A percentile compares a stretch with the other conserved stretches of the same genome.
Evolutionary conservation across 2,888 invertebrate genomes (phyloP).

Genomic region (Odontocolon sp.): DNA sequence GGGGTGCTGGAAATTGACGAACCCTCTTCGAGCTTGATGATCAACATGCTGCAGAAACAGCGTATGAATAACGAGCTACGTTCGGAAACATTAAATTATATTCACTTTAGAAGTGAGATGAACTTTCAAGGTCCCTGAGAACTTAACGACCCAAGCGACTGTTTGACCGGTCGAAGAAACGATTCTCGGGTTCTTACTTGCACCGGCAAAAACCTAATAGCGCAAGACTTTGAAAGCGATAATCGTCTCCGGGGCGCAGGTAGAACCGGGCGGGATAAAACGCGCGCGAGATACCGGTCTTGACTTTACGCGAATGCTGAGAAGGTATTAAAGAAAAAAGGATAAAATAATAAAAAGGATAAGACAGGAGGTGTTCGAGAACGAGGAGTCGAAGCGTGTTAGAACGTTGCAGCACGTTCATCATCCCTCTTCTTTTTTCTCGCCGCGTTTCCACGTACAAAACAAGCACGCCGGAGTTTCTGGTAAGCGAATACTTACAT

Average conservation of each 20-base stretch:
- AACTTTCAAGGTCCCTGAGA: conserved; percentile 29
- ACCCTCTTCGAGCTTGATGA: too few relatives aligned
- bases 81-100: too few relatives aligned
- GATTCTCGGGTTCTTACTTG: neutral
- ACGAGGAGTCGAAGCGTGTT: conserved; percentile 31
- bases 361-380: conserved; percentile 35
- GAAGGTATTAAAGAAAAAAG: neutral
- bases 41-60: too few relatives aligned
- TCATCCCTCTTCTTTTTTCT: conserved; percentile 4
- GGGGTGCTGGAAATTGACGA: too few relatives aligned
- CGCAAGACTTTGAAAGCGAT: conserved; percentile 1
- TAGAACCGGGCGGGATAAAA: conserved; percentile 5
- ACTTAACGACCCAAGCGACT: neutral
- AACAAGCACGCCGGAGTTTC: conserved; percentile 6
- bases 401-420: conserved; percentile 27
- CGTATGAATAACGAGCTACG: too few relatives aligned
- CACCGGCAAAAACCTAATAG: conserved; percentile 29
- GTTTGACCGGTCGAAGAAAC: neutral
- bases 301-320: neutral
- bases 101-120: too few relatives aligned
- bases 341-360: neutral
- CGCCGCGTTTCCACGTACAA: conserved; percentile 2
- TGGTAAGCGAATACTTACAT: too few relatives aligned
- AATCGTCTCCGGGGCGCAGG: conserved; percentile 8
- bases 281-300: conserved; percentile 11